These are phyloP conservation scores for Drosophila pallidifrons DNA, from an alignment of 1,140 invertebrate species.

Conservation along the genomic window DNA sequence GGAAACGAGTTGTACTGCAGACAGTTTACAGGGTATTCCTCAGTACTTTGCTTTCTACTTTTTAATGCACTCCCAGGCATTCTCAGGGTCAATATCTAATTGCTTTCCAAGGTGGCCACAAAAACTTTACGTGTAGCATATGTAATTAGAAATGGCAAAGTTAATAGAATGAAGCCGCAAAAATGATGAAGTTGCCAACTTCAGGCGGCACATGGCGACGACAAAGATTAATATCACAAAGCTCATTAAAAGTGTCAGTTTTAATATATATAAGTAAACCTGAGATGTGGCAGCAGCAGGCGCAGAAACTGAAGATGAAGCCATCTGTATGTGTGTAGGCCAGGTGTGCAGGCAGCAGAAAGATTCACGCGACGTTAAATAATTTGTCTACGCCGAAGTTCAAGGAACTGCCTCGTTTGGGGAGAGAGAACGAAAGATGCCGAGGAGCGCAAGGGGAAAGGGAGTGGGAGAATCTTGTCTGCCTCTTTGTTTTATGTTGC, in stretches of 20 bases:
- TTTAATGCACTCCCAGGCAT: neutral
- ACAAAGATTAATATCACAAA: constrained; percentile 76
- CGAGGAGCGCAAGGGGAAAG: neutral
- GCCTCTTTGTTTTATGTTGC: constrained; percentile 59
- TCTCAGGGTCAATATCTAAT: constrained; percentile 41
- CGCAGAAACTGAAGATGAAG: neutral
- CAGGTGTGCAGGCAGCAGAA: constrained; percentile 28
- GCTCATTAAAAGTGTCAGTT: constrained; percentile 80
- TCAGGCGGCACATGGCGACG: constrained; percentile 47
- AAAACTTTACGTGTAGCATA: constrained; percentile 23
- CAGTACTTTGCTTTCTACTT: neutral
- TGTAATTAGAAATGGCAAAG: constrained; percentile 41
- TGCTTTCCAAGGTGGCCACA: constrained; percentile 13
- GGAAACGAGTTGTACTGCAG: too few relatives aligned
- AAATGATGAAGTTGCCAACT: constrained; percentile 43
- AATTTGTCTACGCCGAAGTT: constrained; percentile 73
- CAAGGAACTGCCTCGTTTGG: constrained; percentile 60
- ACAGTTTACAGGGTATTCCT: neutral
- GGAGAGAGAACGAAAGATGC: neutral
- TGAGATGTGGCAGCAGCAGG: neutral
- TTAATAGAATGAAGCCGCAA: constrained; percentile 43
- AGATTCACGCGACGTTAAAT: constrained; percentile 61
- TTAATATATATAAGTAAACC: constrained; percentile 60
- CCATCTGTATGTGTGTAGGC: neutral
- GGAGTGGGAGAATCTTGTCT: constrained; percentile 12